Conservation (phyloP, 2,888 invertebrate genomes). For the Hedychridium roseum region DNA sequence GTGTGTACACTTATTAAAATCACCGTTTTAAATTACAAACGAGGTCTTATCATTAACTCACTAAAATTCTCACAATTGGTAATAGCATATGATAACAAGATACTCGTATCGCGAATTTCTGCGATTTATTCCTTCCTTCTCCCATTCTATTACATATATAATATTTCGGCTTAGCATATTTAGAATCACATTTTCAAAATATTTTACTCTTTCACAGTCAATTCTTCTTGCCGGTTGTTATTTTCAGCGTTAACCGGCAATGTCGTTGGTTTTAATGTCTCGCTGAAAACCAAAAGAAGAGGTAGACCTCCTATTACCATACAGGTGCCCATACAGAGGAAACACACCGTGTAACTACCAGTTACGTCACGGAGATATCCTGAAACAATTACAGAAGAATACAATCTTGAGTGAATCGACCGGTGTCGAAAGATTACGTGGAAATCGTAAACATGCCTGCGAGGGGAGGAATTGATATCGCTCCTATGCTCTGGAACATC, state of each 20-base stretch:
- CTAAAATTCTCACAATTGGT: not conserved
- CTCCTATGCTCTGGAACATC: constrained; percentile 80
- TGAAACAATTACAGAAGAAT: constrained; percentile 47
- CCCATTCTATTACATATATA: constrained; percentile 40
- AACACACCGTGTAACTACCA: constrained; percentile 76
- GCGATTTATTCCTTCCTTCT: constrained; percentile 39
- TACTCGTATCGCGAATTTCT: constrained; percentile 34
- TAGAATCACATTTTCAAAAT: constrained; percentile 44
- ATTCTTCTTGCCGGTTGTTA: constrained; percentile 35
- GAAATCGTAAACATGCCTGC: constrained; percentile 66
- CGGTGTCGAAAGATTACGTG: constrained; percentile 4
- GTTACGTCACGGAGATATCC: constrained; percentile 74
- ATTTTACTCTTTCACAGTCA: constrained; percentile 40
- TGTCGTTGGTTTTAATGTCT: constrained; percentile 46
- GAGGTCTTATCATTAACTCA: not conserved
- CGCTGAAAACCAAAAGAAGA: constrained; percentile 65
- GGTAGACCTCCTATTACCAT: constrained; percentile 78
- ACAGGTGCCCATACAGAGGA: constrained; percentile 80
- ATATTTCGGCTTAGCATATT: too few species aligned
- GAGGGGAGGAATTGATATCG: constrained; percentile 77
- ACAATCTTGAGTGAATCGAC: too few species aligned
- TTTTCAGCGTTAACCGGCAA: constrained; percentile 39
- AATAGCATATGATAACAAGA: not conserved
- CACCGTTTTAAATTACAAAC: not conserved
- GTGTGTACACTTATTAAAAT: not conserved